Percentiles rank a stretch among this genome's conserved stretches.
Evolutionary conservation across 2,113 vertebrate species (phyloP).

Genomic region (Silurus asotus): DNA sequence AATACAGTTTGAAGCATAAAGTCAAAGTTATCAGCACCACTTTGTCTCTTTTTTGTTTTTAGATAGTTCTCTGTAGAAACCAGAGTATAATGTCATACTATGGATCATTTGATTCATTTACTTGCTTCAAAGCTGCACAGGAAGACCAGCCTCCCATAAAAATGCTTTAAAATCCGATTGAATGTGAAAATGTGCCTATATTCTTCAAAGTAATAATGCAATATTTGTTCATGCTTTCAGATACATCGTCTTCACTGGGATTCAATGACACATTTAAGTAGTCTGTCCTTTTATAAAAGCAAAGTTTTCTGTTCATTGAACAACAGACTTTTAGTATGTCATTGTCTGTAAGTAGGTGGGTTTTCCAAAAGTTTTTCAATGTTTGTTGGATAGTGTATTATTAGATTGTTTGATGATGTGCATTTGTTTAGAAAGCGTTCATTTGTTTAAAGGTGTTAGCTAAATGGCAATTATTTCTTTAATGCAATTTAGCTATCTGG

Average conservation of each 20-base stretch:
- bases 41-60: neutral
- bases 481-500: neutral
- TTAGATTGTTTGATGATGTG: neutral
- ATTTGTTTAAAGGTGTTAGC: neutral
- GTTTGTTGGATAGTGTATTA: neutral
- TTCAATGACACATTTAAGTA: neutral
- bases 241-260: neutral
- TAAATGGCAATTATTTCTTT: neutral
- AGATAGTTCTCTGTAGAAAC: neutral
- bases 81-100: neutral
- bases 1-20: conserved; percentile 20
- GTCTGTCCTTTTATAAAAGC: neutral
- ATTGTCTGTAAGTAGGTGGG: neutral
- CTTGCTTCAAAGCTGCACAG: neutral
- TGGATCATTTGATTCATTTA: neutral
- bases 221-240: neutral
- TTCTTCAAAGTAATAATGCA: neutral
- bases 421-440: neutral
- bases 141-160: neutral
- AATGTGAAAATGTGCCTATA: neutral
- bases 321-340: neutral
- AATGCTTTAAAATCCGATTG: neutral
- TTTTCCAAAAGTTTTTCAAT: neutral
- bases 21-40: conserved; percentile 5
- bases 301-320: neutral